Conservation (phyloP, 37 sponge, comb jelly and placozoan genomes). For the Agelas oroides region DNA sequence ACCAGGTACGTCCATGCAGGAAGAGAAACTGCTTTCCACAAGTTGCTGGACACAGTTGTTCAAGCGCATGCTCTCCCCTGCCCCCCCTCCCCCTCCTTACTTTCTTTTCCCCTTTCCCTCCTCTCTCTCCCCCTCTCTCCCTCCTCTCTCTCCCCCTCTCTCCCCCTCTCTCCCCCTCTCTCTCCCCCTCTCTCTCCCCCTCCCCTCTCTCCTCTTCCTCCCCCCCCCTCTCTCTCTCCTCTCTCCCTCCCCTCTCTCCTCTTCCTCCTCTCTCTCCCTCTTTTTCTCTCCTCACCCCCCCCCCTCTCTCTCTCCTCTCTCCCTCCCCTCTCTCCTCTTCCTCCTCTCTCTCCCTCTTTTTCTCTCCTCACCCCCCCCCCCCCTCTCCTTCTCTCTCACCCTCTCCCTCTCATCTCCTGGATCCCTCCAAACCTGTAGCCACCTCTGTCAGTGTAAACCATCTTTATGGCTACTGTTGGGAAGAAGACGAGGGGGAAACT, state of each 20-base stretch:
- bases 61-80: too few relatives aligned
- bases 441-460: not conserved
- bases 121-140: not conserved
- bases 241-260: constrained; percentile 8
- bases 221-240: not conserved
- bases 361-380: too few relatives aligned
- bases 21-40: too few relatives aligned
- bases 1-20: not conserved
- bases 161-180: not conserved
- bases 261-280: not conserved
- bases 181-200: too few relatives aligned
- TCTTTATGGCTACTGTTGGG: constrained; percentile 49
- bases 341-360: not conserved
- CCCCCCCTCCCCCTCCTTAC: too few relatives aligned
- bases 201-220: not conserved
- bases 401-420: not conserved
- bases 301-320: not conserved
- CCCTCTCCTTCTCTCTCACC: too few relatives aligned
- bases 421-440: not conserved
- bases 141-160: not conserved
- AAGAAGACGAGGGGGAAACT: not conserved
- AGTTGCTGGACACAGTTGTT: too few relatives aligned
- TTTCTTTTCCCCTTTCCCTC: too few relatives aligned
- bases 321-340: not conserved
- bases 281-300: too few relatives aligned